Percentiles rank a stretch among this genome's conserved stretches.
Evolutionary conservation across 2,113 vertebrate species (phyloP).

Genomic region (Pterophyllum scalare): DNA sequence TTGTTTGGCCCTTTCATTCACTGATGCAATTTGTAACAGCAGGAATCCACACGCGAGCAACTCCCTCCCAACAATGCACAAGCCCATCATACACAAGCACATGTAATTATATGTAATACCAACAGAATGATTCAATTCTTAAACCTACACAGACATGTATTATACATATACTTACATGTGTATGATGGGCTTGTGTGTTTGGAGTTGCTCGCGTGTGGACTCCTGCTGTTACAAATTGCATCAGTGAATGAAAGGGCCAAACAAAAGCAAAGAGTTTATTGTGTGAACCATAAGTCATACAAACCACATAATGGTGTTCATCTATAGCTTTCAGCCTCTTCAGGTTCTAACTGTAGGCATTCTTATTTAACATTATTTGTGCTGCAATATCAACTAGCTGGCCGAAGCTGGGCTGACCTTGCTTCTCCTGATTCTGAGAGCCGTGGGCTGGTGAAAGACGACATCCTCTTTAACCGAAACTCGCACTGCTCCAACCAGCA

Average conservation of each 20-base stretch:
- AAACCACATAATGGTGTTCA: not conserved
- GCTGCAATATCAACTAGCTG: too few species aligned
- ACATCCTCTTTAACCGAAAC: conserved; percentile 84
- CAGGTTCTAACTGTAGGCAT: not conserved
- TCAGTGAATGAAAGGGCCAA: not conserved
- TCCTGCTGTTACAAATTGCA: fast-evolving
- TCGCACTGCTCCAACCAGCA: conserved; percentile 68
- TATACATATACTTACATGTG: not conserved
- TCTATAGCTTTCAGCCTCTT: not conserved
- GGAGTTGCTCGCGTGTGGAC: not conserved
- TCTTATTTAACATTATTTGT: not conserved
- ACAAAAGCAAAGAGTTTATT: not conserved
- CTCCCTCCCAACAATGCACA: not conserved
- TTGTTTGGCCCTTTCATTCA: not conserved
- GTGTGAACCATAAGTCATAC: not conserved
- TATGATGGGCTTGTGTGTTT: not conserved
- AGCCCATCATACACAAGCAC: not conserved
- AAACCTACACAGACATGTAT: too few species aligned
- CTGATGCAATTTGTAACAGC: not conserved
- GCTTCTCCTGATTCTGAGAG: conserved; percentile 92
- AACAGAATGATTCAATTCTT: not conserved
- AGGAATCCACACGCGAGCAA: fast-evolving
- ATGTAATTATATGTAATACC: not conserved
- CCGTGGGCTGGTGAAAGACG: conserved; percentile 89
- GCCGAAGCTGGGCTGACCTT: too few species aligned